Conservation (phyloP, 2,888 invertebrate genomes). For the Catocala sponsa region DNA sequence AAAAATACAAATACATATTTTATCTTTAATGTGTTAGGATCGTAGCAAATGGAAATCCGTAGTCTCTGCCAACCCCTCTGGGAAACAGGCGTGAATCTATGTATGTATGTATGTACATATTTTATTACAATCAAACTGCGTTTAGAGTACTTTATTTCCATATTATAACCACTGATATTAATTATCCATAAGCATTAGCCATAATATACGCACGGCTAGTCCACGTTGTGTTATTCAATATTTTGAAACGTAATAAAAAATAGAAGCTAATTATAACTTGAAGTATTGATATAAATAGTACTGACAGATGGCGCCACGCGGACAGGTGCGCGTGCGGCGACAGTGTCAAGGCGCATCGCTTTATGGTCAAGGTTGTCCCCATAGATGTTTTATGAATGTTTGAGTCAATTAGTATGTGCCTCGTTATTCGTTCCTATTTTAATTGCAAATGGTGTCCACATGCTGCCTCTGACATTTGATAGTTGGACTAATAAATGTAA, state of each 20-base stretch:
- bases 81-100: no score
- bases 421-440: constrained; percentile 37
- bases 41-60: no score
- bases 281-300: constrained; percentile 18
- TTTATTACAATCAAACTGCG: no score
- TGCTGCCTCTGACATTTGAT: constrained; percentile 21
- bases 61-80: no score
- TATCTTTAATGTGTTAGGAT: no score
- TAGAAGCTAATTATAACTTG: constrained; percentile 1
- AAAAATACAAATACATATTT: no score
- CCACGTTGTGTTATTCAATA: no score
- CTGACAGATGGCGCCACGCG: constrained; percentile 56
- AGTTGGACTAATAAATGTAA: constrained; percentile 16
- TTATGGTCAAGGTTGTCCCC: constrained; percentile 63
- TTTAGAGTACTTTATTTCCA: no score
- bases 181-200: no score
- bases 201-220: no score
- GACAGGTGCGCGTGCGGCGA: constrained; percentile 59
- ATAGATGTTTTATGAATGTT: constrained; percentile 41
- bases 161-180: no score
- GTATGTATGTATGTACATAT: no score
- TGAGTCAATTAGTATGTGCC: constrained; percentile 38
- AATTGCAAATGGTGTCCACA: constrained; percentile 24
- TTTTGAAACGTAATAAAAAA: not conserved
- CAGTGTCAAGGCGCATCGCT: constrained; percentile 61